Percentiles rank a stretch among this genome's conserved stretches.
Conservation (phyloP, 2,888 invertebrate genomes). For the Pyrocoelia pectoralis region DNA sequence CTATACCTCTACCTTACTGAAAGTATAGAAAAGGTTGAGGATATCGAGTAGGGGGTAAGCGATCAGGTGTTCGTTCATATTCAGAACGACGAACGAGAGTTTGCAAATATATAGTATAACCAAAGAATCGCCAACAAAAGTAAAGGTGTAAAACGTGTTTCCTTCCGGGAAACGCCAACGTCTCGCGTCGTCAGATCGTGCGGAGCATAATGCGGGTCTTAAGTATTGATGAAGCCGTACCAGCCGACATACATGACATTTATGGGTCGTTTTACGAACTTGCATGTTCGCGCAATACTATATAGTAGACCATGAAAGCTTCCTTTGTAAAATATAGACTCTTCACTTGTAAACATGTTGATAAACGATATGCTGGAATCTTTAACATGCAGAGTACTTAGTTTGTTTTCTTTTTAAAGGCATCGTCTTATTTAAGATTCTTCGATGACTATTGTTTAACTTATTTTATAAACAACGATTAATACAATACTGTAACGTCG, state of each 20-base stretch:
- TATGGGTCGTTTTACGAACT: slow-evolving; percentile 34
- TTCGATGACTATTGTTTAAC: slow-evolving; percentile 16
- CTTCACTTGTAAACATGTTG: slow-evolving; percentile 30
- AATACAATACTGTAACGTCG: slow-evolving; percentile 11
- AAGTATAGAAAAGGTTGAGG: slow-evolving; percentile 7
- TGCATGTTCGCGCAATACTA: slow-evolving; percentile 27
- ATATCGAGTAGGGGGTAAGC: slow-evolving; percentile 11
- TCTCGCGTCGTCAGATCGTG: slow-evolving; percentile 31
- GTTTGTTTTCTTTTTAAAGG: slow-evolving; percentile 17
- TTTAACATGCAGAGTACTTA: slow-evolving; percentile 15
- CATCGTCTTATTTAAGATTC: slow-evolving; percentile 20
- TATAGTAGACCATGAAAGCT: slow-evolving; percentile 30
- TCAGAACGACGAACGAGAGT: slow-evolving; percentile 8
- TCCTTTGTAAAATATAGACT: slow-evolving; percentile 29
- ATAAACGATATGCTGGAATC: slow-evolving; percentile 29
- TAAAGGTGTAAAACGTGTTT: slow-evolving; percentile 24
- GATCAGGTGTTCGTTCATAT: slow-evolving; percentile 28
- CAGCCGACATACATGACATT: slow-evolving; percentile 33
- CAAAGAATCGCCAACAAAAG: slow-evolving; percentile 25
- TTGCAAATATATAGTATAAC: slow-evolving; percentile 27
- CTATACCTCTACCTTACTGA: background rate
- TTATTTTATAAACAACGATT: slow-evolving; percentile 20
- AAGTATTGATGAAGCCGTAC: slow-evolving; percentile 38
- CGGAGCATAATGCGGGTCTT: slow-evolving; percentile 29
- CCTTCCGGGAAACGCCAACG: slow-evolving; percentile 37